Evolutionary conservation across 1,140 invertebrate genomes (phyloP).

Genomic region (Bombus confusus): DNA sequence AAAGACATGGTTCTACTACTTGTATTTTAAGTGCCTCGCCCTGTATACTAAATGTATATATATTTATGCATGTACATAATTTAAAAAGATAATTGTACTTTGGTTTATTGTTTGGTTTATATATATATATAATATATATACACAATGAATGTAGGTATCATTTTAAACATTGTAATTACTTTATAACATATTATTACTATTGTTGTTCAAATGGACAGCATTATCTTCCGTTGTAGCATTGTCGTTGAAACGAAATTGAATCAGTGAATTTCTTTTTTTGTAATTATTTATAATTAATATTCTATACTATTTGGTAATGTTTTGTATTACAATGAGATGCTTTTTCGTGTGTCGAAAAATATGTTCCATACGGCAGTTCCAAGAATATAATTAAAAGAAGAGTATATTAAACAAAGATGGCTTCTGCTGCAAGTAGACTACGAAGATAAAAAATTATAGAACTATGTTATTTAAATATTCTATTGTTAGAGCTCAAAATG

Average conservation of each 20-base stretch:
- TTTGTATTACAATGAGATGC: neutral
- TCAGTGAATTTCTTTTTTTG: neutral
- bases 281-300: neutral
- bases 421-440: constrained; percentile 26
- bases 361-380: constrained; percentile 20
- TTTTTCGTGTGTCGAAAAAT: constrained; percentile 43
- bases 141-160: neutral
- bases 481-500: constrained; percentile 41
- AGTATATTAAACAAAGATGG: constrained; percentile 27
- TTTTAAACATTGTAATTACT: constrained; percentile 12
- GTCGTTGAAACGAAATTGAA: neutral
- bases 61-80: constrained; percentile 59
- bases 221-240: neutral
- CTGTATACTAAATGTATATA: constrained; percentile 55
- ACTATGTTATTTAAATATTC: constrained; percentile 44
- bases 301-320: neutral
- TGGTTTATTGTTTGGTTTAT: neutral
- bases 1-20: neutral
- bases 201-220: neutral
- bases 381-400: constrained; percentile 17
- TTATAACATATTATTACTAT: constrained; percentile 2
- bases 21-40: constrained; percentile 43
- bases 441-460: constrained; percentile 45
- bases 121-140: neutral
- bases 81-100: constrained; percentile 37